Base-by-base conservation (phyloP, 2,113 vertebrate genomes). In the Catharus bicknelli region DNA sequence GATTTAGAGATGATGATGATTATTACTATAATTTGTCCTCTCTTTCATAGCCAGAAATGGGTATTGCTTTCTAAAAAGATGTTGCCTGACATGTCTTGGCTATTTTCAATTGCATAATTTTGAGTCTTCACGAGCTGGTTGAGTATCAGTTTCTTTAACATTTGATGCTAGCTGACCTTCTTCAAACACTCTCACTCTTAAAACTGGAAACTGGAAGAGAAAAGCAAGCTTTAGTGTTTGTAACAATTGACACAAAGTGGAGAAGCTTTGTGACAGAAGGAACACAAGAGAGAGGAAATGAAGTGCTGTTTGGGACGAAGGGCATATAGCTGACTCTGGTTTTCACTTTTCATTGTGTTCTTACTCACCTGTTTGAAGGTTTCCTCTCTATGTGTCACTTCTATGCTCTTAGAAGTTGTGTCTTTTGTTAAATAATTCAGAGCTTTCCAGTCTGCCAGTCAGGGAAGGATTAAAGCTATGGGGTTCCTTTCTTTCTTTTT, bases 341-440 rank as follows among this genome's bases (percentile, higher is more conserved):
- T 96, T 90, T 95, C 57, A 91, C 78, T 93, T 93, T 94, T 97
- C 93, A 83, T 69, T 67, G 36, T 69, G 70, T 69, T 72, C 63
- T 91, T 88, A 95, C 94, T 96, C 93, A 95, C 96, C 94, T 97
- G 90, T 97, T 97, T 97, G 97, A 97, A 97, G 97, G 83, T 34
- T 83, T 93, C 34, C 69, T 97, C 92, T 92, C 86, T 59, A 16
- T 6, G 2, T 95, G 96, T 95, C 95, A 95, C 92, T 97, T 93
- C 95, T 91, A 53, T 82, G 95, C 96, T 95, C 94, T 98, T 96
- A 98, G 98, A 98, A 98, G 97, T 96, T 97, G 94, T 81, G 88
- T 93, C 97, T 97, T 98, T 98, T 98, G 97, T 98, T 98, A 98
- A 97, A 98, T 98, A 98, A 98, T 98, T 98, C 97, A 98, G 91